Evolutionary conservation across 1,140 invertebrate genomes (phyloP).

Genomic region (Potamilus streckersoni): DNA sequence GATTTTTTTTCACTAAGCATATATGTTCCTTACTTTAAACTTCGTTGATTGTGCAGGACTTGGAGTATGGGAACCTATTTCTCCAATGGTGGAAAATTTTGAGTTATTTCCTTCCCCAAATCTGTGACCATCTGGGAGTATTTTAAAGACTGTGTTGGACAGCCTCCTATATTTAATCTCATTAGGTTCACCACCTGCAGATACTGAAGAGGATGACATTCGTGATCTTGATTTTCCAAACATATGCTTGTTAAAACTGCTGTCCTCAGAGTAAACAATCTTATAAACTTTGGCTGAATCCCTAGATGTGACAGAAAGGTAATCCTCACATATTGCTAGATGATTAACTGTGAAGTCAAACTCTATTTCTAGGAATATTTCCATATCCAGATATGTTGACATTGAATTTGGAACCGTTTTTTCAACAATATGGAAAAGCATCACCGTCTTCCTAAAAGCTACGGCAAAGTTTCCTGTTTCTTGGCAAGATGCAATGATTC

Average conservation of each 20-base stretch:
- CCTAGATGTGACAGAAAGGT: slow-evolving; percentile 6
- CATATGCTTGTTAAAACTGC: too few relatives aligned
- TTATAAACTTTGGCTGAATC: not conserved
- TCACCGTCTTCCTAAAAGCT: not conserved
- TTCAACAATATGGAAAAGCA: slow-evolving; percentile 24
- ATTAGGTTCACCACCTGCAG: too few relatives aligned
- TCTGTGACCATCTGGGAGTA: too few relatives aligned
- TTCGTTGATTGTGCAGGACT: slow-evolving; percentile 11
- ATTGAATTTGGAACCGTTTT: slow-evolving; percentile 26
- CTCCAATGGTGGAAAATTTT: slow-evolving; percentile 23
- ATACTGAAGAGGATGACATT: too few relatives aligned
- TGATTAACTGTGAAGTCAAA: slow-evolving; percentile 10
- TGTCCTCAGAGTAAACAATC: too few relatives aligned
- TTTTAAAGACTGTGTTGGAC: too few relatives aligned
- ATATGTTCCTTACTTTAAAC: slow-evolving; percentile 11
- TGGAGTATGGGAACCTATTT: slow-evolving; percentile 27
- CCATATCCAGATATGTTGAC: slow-evolving; percentile 22
- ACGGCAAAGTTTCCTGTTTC: slow-evolving; percentile 25
- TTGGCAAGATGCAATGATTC: slow-evolving; percentile 17
- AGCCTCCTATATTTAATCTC: too few relatives aligned
- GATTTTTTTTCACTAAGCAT: too few relatives aligned
- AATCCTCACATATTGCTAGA: slow-evolving; percentile 26
- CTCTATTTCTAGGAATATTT: slow-evolving; percentile 12
- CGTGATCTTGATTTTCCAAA: too few relatives aligned
- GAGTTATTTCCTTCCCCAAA: not conserved